A percentile compares a stretch with the other conserved stretches of the same genome.
Evolutionary conservation across 1,140 invertebrate genomes (phyloP).

Genomic region (Probaryconus sp.): DNA sequence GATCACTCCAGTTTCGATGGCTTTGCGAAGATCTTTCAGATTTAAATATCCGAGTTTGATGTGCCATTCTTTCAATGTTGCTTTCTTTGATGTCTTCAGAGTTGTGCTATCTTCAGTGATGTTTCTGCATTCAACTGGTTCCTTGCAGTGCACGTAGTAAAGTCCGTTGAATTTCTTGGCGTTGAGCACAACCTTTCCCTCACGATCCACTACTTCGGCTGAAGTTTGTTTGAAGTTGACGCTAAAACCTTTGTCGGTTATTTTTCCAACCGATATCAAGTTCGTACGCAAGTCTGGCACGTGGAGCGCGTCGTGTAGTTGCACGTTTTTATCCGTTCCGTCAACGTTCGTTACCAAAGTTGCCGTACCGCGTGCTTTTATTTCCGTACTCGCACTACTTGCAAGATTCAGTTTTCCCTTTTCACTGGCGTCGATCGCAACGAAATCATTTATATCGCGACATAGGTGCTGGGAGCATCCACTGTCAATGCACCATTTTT

Average conservation of each 20-base stretch:
- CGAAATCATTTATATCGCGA: not conserved
- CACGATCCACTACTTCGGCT: not conserved
- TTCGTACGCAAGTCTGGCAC: constrained; percentile 1
- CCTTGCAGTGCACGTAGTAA: not conserved
- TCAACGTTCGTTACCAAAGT: not conserved
- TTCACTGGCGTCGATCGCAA: not conserved
- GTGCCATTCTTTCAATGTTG: not conserved
- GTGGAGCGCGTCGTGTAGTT: not conserved
- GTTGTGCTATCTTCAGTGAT: not conserved
- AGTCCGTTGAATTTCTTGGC: not conserved
- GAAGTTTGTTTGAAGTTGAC: not conserved
- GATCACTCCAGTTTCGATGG: not conserved
- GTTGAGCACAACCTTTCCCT: not conserved
- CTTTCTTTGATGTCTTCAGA: not conserved
- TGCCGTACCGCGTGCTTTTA: not conserved
- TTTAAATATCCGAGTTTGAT: constrained; percentile 57
- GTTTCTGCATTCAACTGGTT: not conserved
- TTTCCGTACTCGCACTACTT: not conserved
- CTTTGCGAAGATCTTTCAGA: constrained; percentile 66
- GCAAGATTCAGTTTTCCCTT: not conserved
- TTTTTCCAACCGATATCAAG: not conserved
- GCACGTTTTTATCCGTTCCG: not conserved
- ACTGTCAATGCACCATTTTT: constrained; percentile 5
- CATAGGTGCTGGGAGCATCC: constrained; percentile 1
- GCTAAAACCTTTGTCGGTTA: not conserved